phyloP scores from a whole-genome alignment of 1,140 invertebrate genomes.

The Drosophila teissieri region DNA sequence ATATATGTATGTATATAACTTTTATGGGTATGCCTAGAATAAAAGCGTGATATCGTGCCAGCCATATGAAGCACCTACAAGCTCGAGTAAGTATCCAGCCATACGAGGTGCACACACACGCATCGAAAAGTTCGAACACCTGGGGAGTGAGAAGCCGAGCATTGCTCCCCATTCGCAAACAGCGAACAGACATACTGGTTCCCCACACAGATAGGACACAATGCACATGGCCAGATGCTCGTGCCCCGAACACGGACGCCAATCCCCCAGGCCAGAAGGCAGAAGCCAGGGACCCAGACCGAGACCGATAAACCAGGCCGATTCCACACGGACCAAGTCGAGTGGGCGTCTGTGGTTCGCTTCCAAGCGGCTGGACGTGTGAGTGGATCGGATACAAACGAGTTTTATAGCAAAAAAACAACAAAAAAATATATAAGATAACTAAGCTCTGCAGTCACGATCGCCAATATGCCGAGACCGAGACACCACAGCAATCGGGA shows the following conservation, averaged over 20 bases:
- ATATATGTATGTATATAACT: background rate
- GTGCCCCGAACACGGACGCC: constrained; percentile 33
- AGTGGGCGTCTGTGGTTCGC: constrained; percentile 51
- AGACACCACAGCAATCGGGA: constrained; percentile 15
- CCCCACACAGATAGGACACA: constrained; percentile 21
- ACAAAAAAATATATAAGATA: background rate
- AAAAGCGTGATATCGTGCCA: constrained; percentile 21
- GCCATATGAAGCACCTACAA: constrained; percentile 17
- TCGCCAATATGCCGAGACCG: constrained; percentile 41
- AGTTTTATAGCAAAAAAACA: constrained; percentile 56
- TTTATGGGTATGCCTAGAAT: background rate
- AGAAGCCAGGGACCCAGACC: constrained; percentile 20
- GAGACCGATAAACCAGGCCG: constrained; percentile 27
- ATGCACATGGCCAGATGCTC: constrained; percentile 16
- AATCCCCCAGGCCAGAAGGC: constrained; percentile 28
- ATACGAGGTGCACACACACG: constrained; percentile 3
- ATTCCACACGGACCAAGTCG: constrained; percentile 48
- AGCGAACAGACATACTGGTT: constrained; percentile 15
- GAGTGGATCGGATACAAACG: constrained; percentile 49
- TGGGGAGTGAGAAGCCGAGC: constrained; percentile 58
- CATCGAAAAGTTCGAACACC: constrained; percentile 72
- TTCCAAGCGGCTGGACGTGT: constrained; percentile 26
- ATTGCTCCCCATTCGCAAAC: constrained; percentile 51
- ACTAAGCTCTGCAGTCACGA: constrained; percentile 54
- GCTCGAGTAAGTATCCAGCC: background rate